phyloP scores from a whole-genome alignment of 2,888 invertebrate genomes.

The Drosophila maculinotata region DNA sequence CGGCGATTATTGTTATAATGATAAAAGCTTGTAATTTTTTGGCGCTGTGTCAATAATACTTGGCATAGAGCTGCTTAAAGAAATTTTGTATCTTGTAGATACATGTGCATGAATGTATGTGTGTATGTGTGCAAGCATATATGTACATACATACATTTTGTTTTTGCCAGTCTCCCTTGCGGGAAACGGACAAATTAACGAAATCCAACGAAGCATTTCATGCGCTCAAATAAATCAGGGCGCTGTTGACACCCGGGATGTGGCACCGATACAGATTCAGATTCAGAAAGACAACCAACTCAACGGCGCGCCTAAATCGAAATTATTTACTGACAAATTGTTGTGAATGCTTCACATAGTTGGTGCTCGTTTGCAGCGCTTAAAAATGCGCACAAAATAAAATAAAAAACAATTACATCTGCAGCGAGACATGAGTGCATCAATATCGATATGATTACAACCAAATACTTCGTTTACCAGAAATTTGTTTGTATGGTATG shows the following conservation, averaged over 20 bases:
- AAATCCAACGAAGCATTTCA: conserved; percentile 84
- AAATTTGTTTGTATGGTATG: conserved; percentile 11
- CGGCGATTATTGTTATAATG: conserved; percentile 62
- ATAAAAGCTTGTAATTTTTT: conserved; percentile 62
- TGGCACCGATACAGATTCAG: conserved; percentile 44
- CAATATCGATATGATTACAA: conserved; percentile 36
- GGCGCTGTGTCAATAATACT: conserved; percentile 44
- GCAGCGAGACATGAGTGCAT: conserved; percentile 34
- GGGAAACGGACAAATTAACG: conserved; percentile 84
- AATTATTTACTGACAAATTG: conserved; percentile 85
- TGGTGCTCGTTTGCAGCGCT: conserved; percentile 54
- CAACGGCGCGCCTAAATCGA: conserved; percentile 55
- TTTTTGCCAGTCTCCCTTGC: conserved; percentile 49
- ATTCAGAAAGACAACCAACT: conserved; percentile 26
- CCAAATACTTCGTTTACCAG: conserved; percentile 24
- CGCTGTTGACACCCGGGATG: conserved; percentile 83
- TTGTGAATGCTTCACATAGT: conserved; percentile 82
- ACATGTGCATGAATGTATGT: neutral
- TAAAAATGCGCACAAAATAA: conserved; percentile 61
- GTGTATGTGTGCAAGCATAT: conserved; percentile 2
- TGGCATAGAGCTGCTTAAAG: conserved; percentile 36
- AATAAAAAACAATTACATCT: conserved; percentile 61
- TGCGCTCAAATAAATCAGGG: conserved; percentile 84
- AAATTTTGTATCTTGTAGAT: conserved; percentile 18
- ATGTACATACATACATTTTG: conserved; percentile 1